These are phyloP conservation scores for Scatophagus argus DNA, from an alignment of 2,113 vertebrate species.

Conservation along the genomic window DNA sequence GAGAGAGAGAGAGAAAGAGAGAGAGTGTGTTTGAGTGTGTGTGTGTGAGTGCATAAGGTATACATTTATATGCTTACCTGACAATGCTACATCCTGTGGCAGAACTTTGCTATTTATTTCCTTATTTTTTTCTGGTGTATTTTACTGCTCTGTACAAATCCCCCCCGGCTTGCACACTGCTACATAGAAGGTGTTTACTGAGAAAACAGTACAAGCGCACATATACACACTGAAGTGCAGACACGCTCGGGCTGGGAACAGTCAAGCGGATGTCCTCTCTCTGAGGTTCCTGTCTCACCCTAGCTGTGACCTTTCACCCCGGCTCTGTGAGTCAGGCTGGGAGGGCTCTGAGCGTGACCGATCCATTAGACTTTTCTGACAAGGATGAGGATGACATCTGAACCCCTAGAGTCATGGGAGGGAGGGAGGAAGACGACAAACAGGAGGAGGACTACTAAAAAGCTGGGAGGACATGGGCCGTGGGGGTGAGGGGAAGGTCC, in stretches of 20 bases:
- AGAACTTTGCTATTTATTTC: constrained; percentile 76
- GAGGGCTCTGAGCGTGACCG: constrained; percentile 75
- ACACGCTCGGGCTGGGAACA: constrained; percentile 54
- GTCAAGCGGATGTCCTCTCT: constrained; percentile 67
- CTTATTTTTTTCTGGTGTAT: constrained; percentile 65
- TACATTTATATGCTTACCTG: constrained; percentile 61
- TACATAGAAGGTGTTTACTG: constrained; percentile 67
- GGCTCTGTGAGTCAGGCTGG: constrained; percentile 73
- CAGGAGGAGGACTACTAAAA: constrained; percentile 53
- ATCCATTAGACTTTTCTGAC: constrained; percentile 83
- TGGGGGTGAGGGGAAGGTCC: constrained; percentile 4
- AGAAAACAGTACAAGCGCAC: constrained; percentile 71
- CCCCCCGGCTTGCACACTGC: constrained; percentile 16
- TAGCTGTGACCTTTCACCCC: constrained; percentile 62
- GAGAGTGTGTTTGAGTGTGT: constrained; percentile 24
- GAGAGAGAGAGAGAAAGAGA: too few species aligned
- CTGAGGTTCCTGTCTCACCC: constrained; percentile 67
- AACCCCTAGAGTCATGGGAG: constrained; percentile 72
- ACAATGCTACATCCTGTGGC: constrained; percentile 70
- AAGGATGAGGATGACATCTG: constrained; percentile 85
- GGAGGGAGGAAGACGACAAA: constrained; percentile 59
- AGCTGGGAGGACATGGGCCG: constrained; percentile 15
- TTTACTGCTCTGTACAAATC: constrained; percentile 71
- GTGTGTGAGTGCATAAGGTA: constrained; percentile 24
- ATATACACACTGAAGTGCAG: constrained; percentile 21